These are phyloP conservation scores for Megalops atlanticus DNA, from an alignment of 2,113 vertebrate genomes.

Conservation along the genomic window DNA sequence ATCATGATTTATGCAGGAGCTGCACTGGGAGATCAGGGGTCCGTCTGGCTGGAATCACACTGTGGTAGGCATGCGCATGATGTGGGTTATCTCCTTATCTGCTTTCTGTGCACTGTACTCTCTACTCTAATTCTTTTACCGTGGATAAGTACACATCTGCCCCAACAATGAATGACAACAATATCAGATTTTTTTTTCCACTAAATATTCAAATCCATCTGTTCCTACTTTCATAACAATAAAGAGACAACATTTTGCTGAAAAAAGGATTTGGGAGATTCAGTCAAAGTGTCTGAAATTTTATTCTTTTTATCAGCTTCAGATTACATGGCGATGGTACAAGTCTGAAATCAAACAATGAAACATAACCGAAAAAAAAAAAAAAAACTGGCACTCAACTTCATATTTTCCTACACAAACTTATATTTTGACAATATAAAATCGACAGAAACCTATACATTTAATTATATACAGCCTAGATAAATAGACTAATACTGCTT, in stretches of 20 bases:
- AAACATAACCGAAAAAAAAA: conserved; percentile 48
- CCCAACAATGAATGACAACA: too few relatives aligned
- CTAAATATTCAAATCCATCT: too few relatives aligned
- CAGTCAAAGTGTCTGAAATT: not conserved
- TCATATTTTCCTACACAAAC: conserved; percentile 61
- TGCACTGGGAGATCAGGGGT: too few relatives aligned
- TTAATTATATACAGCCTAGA: conserved; percentile 79
- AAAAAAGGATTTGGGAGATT: too few relatives aligned
- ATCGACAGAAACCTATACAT: conserved; percentile 74
- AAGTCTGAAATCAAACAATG: conserved; percentile 33
- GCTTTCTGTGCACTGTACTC: too few relatives aligned
- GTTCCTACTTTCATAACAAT: not conserved
- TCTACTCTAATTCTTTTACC: too few relatives aligned
- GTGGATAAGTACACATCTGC: too few relatives aligned
- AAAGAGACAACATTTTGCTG: not conserved
- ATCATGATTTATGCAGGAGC: too few relatives aligned
- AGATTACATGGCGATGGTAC: conserved; percentile 51
- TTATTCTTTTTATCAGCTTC: conserved; percentile 20
- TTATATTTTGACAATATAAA: conserved; percentile 72
- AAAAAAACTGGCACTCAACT: conserved; percentile 47
- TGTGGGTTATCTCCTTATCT: too few relatives aligned
- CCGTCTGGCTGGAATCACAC: too few relatives aligned
- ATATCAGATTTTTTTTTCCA: too few relatives aligned
- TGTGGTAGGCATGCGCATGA: too few relatives aligned
- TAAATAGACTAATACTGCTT: conserved; percentile 73